A percentile compares a stretch with the other conserved stretches of the same genome.
phyloP scores from a whole-genome alignment of 1,140 invertebrate species.

The Orchestia grillus region DNA sequence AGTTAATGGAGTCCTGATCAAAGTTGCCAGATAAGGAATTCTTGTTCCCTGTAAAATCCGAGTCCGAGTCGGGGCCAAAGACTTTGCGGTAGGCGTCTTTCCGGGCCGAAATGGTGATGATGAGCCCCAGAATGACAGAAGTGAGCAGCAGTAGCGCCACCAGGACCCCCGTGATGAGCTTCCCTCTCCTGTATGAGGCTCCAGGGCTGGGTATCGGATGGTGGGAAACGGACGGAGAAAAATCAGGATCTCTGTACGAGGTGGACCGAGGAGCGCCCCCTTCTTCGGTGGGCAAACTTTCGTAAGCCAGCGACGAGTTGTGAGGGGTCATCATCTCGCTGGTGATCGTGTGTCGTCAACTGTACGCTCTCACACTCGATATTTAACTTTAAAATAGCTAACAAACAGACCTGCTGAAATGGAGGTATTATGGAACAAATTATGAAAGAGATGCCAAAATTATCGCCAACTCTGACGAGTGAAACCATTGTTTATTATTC shows the following conservation, averaged over 20 bases:
- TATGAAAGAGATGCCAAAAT: background rate
- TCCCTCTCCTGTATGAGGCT: background rate
- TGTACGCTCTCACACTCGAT: background rate
- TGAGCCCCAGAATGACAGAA: background rate
- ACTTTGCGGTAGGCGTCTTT: background rate
- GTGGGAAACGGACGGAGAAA: background rate
- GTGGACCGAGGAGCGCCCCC: background rate
- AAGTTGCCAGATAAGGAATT: background rate
- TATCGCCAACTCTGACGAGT: background rate
- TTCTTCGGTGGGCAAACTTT: conserved; percentile 38
- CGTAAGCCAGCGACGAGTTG: conserved; percentile 17
- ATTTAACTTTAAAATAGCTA: background rate
- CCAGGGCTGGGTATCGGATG: background rate
- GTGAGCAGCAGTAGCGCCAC: conserved; percentile 14
- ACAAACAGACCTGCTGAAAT: background rate
- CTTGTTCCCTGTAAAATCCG: background rate
- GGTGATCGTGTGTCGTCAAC: background rate
- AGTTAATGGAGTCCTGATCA: background rate
- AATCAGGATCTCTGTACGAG: conserved; percentile 8
- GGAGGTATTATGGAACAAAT: background rate
- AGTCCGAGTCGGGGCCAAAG: background rate
- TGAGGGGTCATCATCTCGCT: conserved; percentile 36
- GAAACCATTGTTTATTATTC: no score
- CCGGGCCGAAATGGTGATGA: background rate
- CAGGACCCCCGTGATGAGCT: background rate